Evolutionary conservation across 2,113 vertebrate genomes (phyloP).

Genomic region (Notechis scutatus): DNA sequence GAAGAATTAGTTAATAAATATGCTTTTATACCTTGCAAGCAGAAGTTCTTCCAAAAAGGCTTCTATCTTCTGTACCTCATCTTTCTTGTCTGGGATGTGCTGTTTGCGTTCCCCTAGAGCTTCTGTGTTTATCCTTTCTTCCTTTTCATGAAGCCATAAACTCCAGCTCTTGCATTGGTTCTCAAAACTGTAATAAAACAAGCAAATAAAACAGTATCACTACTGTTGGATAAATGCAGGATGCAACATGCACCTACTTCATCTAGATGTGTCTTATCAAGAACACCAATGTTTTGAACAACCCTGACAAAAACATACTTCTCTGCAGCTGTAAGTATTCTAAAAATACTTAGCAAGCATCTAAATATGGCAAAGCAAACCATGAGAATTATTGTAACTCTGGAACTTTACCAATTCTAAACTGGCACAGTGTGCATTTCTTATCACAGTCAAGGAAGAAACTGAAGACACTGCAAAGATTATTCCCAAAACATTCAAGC

Average conservation of each 20-base stretch:
- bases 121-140: slow-evolving; percentile 80
- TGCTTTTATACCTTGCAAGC: slow-evolving; percentile 76
- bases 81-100: slow-evolving; percentile 77
- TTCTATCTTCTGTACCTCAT: slow-evolving; percentile 85
- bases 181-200: slow-evolving; percentile 78
- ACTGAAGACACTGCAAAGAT: background rate
- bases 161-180: slow-evolving; percentile 76
- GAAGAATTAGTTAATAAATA: background rate
- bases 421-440: slow-evolving; percentile 43
- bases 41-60: slow-evolving; percentile 84
- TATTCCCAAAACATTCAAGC: background rate
- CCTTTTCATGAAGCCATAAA: slow-evolving; percentile 84
- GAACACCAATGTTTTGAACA: slow-evolving; percentile 4
- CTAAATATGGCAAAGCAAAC: slow-evolving; percentile 58
- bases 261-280: slow-evolving; percentile 1
- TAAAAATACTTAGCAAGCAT: slow-evolving; percentile 62
- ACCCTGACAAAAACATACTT: slow-evolving; percentile 32
- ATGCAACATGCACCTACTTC: background rate
- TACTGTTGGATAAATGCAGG: slow-evolving; percentile 25
- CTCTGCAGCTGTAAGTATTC: slow-evolving; percentile 47
- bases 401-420: slow-evolving; percentile 50
- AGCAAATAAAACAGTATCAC: slow-evolving; percentile 20
- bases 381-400: slow-evolving; percentile 50
- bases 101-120: slow-evolving; percentile 76
- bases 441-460: background rate